A percentile compares a stretch with the other conserved stretches of the same genome.
phyloP scores from a whole-genome alignment of 1,140 invertebrate genomes.

The Tenebrio molitor region DNA sequence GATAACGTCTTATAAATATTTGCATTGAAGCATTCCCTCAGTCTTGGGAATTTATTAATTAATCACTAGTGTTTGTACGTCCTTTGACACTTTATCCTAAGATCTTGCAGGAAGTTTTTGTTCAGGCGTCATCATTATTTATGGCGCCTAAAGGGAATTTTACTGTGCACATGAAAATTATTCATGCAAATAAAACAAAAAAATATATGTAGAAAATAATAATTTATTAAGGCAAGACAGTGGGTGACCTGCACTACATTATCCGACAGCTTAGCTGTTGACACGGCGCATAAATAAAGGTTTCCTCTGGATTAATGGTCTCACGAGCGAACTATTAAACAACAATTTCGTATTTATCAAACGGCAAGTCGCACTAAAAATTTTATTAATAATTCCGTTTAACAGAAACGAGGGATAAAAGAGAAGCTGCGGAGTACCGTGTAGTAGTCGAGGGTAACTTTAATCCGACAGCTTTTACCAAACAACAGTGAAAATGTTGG shows the following conservation, averaged over 20 bases:
- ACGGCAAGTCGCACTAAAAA: no score
- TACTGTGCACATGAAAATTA: constrained; percentile 15
- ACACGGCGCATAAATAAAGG: not conserved
- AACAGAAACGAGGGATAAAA: no score
- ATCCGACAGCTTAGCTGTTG: not conserved
- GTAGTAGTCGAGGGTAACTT: constrained; percentile 5
- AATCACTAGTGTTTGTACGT: constrained; percentile 27
- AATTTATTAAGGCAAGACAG: no score
- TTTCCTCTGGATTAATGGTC: constrained; percentile 2
- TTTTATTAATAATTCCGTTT: no score
- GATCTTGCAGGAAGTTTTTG: constrained; percentile 32
- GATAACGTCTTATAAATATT: constrained; percentile 22
- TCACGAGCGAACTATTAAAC: no score
- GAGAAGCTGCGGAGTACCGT: no score
- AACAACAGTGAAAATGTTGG: no score
- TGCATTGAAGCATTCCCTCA: constrained; percentile 18
- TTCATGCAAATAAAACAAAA: constrained; percentile 18
- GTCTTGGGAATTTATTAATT: constrained; percentile 35
- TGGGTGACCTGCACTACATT: no score
- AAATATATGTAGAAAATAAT: constrained; percentile 5
- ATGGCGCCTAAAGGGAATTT: constrained; percentile 14
- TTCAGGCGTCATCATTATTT: constrained; percentile 33
- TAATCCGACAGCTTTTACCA: constrained; percentile 17
- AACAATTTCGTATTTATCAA: no score
- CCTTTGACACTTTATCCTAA: constrained; percentile 37